Evolutionary conservation across 2,113 vertebrate genomes (phyloP).

Genomic region (Lagenorhynchus albirostris): DNA sequence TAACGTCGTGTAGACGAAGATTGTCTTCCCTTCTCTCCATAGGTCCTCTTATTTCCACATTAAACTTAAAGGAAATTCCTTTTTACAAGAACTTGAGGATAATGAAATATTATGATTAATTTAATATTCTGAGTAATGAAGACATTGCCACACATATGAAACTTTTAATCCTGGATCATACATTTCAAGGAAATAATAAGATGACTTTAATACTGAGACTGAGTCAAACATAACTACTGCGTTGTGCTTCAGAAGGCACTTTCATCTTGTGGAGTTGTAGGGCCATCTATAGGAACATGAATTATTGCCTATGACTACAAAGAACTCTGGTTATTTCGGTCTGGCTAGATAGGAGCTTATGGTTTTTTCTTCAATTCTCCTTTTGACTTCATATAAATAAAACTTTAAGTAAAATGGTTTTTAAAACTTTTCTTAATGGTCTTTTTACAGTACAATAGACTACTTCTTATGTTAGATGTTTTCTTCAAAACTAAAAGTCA

Average conservation of each 20-base stretch:
- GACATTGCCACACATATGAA: neutral
- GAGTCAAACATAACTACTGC: neutral
- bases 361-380: neutral
- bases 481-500: slow-evolving; percentile 17
- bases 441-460: neutral
- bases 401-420: neutral
- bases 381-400: neutral
- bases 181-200: slow-evolving; percentile 5
- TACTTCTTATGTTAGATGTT: neutral
- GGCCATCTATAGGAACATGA: neutral
- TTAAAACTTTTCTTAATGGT: neutral
- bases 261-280: neutral
- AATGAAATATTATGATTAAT: neutral
- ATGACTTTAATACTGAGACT: neutral
- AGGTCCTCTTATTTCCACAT: neutral
- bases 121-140: neutral
- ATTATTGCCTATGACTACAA: neutral
- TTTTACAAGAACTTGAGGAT: neutral
- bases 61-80: neutral
- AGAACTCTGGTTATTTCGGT: neutral
- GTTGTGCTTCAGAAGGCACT: neutral
- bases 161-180: neutral
- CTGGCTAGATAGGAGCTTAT: neutral
- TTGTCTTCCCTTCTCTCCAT: neutral
- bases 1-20: neutral